phyloP scores from a whole-genome alignment of 2,113 vertebrate genomes.

The Aspiorhynchus laticeps region DNA sequence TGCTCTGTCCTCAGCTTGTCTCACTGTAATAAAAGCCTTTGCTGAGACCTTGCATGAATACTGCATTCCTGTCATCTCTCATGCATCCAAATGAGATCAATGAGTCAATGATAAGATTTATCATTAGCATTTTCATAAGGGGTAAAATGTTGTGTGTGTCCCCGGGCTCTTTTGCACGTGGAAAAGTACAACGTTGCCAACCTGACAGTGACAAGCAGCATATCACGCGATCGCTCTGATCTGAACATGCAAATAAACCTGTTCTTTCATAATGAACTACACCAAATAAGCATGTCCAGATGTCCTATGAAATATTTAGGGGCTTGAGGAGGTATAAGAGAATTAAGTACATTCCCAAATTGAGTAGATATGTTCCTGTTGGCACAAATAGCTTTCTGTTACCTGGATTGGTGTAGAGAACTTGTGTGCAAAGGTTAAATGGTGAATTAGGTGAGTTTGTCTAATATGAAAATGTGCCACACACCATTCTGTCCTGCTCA shows the following conservation, averaged over 20 bases:
- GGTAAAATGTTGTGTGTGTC: conserved; percentile 31
- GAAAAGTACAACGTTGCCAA: not conserved
- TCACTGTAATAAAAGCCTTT: conserved; percentile 40
- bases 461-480: not conserved
- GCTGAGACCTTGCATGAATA: conserved; percentile 41
- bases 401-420: not conserved
- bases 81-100: conserved; percentile 42
- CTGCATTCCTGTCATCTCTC: conserved; percentile 45
- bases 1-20: not conserved
- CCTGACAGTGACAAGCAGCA: not conserved
- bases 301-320: conserved; percentile 48
- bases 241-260: conserved; percentile 41
- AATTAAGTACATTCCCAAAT: conserved; percentile 22
- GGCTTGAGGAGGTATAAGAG: conserved; percentile 33
- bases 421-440: no score
- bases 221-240: conserved; percentile 10
- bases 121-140: conserved; percentile 54
- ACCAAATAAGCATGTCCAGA: conserved; percentile 24
- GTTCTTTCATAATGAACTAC: conserved; percentile 3
- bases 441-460: not conserved
- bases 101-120: conserved; percentile 52
- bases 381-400: not conserved
- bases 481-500: not conserved
- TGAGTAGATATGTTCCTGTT: conserved; percentile 1
- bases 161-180: conserved; percentile 20